phyloP scores from a whole-genome alignment of 2,797 vertebrate genomes.

The Pangasius larnaudii region DNA sequence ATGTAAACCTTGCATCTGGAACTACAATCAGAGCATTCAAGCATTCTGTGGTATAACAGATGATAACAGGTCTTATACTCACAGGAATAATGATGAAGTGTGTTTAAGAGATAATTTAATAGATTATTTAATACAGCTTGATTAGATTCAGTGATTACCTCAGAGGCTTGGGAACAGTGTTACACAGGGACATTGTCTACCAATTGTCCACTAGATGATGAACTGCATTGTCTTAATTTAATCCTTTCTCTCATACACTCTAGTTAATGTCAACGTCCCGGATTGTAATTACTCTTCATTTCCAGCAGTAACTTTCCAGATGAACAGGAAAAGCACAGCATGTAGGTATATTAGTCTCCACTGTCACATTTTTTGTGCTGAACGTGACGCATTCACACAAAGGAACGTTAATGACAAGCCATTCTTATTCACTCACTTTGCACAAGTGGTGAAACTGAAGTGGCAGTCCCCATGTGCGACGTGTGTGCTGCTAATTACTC shows the following conservation, averaged over 20 bases:
- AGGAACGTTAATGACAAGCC: background rate
- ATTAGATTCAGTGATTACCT: constrained; percentile 10
- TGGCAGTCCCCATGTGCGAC: constrained; percentile 35
- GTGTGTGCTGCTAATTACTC: constrained; percentile 47
- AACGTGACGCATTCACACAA: background rate
- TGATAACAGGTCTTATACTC: constrained; percentile 7
- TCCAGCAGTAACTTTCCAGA: background rate
- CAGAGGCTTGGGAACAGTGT: constrained; percentile 6
- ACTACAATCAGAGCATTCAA: background rate
- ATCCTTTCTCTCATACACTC: constrained; percentile 12
- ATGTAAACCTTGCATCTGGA: background rate
- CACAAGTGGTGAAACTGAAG: background rate
- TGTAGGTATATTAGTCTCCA: background rate
- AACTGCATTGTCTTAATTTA: constrained; percentile 7
- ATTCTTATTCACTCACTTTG: background rate
- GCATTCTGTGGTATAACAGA: background rate
- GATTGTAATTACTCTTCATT: constrained; percentile 22
- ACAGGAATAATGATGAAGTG: background rate
- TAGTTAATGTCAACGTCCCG: background rate
- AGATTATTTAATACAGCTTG: constrained; percentile 1
- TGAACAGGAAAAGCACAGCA: background rate
- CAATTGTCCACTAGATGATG: constrained; percentile 1
- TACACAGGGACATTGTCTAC: constrained; percentile 1
- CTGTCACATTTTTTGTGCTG: background rate
- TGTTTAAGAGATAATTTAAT: constrained; percentile 5